These are phyloP conservation scores for Thunnus thynnus DNA, from an alignment of 2,113 vertebrate species.

Conservation along the genomic window DNA sequence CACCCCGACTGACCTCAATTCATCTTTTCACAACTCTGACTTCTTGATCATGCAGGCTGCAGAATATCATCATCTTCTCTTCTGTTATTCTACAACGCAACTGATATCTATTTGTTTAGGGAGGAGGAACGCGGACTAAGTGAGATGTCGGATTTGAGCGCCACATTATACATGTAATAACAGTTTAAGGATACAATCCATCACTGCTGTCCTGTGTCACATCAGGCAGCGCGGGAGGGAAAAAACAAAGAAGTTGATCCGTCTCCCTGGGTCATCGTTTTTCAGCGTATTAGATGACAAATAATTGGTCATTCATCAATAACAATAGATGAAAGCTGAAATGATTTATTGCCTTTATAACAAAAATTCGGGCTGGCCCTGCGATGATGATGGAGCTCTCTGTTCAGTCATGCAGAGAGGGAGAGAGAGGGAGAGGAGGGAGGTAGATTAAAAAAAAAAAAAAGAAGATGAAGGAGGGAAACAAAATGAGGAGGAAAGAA, in stretches of 20 bases:
- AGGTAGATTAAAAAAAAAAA: slow-evolving; percentile 44
- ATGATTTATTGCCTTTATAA: slow-evolving; percentile 96
- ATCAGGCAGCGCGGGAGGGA: slow-evolving; percentile 65
- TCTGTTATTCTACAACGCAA: slow-evolving; percentile 85
- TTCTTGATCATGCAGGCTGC: no score
- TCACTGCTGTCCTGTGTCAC: slow-evolving; percentile 92
- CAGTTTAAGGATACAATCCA: slow-evolving; percentile 99
- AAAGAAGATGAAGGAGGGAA: neutral
- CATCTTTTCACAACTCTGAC: no score
- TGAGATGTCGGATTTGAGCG: slow-evolving; percentile 90
- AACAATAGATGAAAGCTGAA: slow-evolving; percentile 98
- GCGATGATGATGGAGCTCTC: slow-evolving; percentile 85
- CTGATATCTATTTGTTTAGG: slow-evolving; percentile 79
- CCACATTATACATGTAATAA: slow-evolving; percentile 98
- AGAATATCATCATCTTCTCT: neutral
- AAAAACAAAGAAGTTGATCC: slow-evolving; percentile 86
- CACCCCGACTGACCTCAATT: no score
- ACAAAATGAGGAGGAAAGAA: no score
- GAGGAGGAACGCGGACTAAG: slow-evolving; percentile 84
- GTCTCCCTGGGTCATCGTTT: slow-evolving; percentile 96
- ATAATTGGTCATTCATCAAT: slow-evolving; percentile 99
- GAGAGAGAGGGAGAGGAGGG: slow-evolving; percentile 33
- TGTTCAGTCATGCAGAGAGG: slow-evolving; percentile 86
- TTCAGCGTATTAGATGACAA: slow-evolving; percentile 97
- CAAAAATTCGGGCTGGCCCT: slow-evolving; percentile 39